phyloP scores from a whole-genome alignment of 2,797 vertebrate genomes.

The Octomys mimax region DNA sequence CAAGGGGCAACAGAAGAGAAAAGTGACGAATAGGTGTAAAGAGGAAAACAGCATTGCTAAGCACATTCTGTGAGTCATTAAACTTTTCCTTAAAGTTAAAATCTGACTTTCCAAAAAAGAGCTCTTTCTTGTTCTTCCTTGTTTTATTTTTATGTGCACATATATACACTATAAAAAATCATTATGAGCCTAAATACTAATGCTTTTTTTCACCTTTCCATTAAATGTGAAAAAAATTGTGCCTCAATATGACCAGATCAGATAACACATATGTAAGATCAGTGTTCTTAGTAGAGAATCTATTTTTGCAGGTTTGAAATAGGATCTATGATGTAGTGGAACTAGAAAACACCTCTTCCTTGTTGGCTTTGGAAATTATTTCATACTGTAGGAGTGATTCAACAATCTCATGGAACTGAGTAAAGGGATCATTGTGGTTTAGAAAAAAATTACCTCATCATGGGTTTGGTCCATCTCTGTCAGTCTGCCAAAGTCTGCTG shows the following conservation, averaged over 20 bases:
- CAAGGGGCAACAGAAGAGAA: neutral
- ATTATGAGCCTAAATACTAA: conserved; percentile 47
- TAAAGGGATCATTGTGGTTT: conserved; percentile 22
- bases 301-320: conserved; percentile 63
- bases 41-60: neutral
- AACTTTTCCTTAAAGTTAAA: conserved; percentile 6
- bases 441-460: conserved; percentile 50
- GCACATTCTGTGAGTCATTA: neutral
- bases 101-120: conserved; percentile 21
- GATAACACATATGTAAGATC: conserved; percentile 25
- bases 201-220: conserved; percentile 40
- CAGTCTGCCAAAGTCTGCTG: conserved; percentile 53
- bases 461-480: conserved; percentile 45
- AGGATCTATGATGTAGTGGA: neutral
- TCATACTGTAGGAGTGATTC: neutral
- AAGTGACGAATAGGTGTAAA: neutral
- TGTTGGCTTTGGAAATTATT: conserved; percentile 52
- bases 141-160: too few relatives aligned
- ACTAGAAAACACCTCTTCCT: conserved; percentile 19
- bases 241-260: conserved; percentile 1
- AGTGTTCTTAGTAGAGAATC: conserved; percentile 29
- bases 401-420: conserved; percentile 36
- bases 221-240: conserved; percentile 31
- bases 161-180: neutral
- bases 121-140: conserved; percentile 32